These are phyloP conservation scores for Struthio camelus DNA, from an alignment of 2,113 vertebrate species.

Conservation along the genomic window DNA sequence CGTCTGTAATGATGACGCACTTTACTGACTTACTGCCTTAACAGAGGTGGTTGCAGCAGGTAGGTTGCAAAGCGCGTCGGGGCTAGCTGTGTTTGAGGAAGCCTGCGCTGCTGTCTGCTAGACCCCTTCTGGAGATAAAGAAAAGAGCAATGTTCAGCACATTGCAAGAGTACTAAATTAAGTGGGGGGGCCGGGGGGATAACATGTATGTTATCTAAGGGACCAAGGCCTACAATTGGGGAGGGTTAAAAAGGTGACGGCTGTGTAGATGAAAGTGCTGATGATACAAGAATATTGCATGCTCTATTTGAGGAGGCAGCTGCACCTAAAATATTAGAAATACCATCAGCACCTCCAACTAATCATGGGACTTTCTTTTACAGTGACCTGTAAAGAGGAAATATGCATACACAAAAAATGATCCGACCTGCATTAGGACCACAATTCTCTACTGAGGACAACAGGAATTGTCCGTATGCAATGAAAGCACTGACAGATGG, in stretches of 20 bases:
- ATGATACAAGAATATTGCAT: neutral
- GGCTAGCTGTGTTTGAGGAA: neutral
- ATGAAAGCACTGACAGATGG: neutral
- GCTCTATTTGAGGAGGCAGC: neutral
- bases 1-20: rapidly evolving
- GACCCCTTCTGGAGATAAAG: neutral
- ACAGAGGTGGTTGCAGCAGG: neutral
- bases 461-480: neutral
- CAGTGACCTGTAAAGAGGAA: neutral
- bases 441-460: neutral
- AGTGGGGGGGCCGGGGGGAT: too few species aligned
- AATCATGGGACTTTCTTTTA: neutral
- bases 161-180: neutral
- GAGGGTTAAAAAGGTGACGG: neutral
- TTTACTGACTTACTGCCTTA: neutral
- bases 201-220: neutral
- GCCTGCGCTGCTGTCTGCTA: neutral
- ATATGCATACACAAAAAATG: neutral
- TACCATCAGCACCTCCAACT: neutral
- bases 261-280: neutral
- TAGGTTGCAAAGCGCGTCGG: neutral
- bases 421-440: neutral
- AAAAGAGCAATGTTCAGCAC: neutral
- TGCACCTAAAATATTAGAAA: neutral
- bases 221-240: neutral